A percentile compares a stretch with the other conserved stretches of the same genome.
Evolutionary conservation across 2,888 invertebrate genomes (phyloP).

Genomic region (Dryococelus australis): DNA sequence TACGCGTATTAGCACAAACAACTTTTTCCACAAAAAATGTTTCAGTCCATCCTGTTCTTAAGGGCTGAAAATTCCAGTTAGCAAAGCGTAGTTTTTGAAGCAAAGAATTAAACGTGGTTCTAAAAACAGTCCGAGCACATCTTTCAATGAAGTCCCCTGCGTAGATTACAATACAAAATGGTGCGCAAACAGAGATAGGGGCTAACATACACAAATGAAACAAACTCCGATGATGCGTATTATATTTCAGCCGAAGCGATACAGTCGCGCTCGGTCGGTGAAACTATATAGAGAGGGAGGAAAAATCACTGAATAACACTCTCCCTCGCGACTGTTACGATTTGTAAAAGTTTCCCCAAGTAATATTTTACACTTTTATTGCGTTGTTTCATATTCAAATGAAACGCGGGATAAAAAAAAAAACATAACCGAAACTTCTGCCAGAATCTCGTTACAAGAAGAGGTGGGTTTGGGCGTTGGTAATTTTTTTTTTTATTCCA

Average conservation of each 20-base stretch:
- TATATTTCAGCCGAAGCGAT: background rate
- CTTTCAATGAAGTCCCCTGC: background rate
- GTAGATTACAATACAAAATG: conserved; percentile 3
- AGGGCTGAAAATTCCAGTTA: no score
- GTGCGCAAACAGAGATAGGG: no score
- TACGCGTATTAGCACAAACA: no score
- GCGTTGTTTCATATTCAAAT: conserved; percentile 3
- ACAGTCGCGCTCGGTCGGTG: background rate
- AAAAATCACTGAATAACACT: background rate
- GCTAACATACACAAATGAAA: background rate
- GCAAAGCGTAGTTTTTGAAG: no score
- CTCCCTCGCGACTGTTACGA: background rate
- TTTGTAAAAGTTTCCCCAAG: background rate
- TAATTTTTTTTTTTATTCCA: background rate
- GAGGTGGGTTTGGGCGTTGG: background rate
- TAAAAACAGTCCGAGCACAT: background rate
- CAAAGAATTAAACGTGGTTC: no score
- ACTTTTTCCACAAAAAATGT: no score
- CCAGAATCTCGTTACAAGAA: conserved; percentile 4
- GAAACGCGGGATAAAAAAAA: background rate
- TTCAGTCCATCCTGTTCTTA: no score
- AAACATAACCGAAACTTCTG: background rate
- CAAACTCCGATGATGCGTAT: background rate
- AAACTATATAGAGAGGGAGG: background rate
- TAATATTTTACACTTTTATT: conserved; percentile 16